These are phyloP conservation scores for Salvelinus fontinalis DNA, from an alignment of 2,113 vertebrate genomes.

Conservation along the genomic window DNA sequence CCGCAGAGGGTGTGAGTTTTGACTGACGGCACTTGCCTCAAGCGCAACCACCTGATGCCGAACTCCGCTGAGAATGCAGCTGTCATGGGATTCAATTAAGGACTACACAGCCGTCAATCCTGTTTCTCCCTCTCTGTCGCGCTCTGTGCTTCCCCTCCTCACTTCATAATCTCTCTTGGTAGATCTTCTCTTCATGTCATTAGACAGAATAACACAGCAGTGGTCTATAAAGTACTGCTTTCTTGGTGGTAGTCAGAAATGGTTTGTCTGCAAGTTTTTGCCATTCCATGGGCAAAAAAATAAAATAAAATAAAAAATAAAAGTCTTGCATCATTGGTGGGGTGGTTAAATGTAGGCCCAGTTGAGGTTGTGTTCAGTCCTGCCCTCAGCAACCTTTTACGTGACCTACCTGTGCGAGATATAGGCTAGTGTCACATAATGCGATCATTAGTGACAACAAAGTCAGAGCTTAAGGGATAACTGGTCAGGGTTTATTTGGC, in stretches of 20 bases:
- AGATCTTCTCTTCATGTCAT: neutral
- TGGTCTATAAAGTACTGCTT: too few relatives aligned
- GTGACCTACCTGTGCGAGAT: neutral
- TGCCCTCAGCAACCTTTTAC: too few relatives aligned
- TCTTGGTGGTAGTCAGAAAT: too few relatives aligned
- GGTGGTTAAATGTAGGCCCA: too few relatives aligned
- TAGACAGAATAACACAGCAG: neutral
- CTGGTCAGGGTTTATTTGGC: neutral
- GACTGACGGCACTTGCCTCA: constrained; percentile 15
- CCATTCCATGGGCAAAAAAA: neutral
- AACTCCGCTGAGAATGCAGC: constrained; percentile 31
- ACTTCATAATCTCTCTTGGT: neutral
- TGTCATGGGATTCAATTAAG: constrained; percentile 40
- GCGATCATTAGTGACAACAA: neutral
- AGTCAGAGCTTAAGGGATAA: neutral
- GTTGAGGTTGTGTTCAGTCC: neutral
- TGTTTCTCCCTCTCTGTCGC: neutral
- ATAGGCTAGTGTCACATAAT: neutral
- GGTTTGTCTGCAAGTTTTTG: neutral
- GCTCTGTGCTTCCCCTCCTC: neutral
- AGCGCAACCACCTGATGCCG: constrained; percentile 12
- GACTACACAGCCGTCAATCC: constrained; percentile 19
- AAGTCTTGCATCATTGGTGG: neutral
- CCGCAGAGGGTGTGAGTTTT: neutral
- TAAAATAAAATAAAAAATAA: too few relatives aligned